Conservation (phyloP, 2,888 invertebrate species). For the Eupithecia exiguata region DNA sequence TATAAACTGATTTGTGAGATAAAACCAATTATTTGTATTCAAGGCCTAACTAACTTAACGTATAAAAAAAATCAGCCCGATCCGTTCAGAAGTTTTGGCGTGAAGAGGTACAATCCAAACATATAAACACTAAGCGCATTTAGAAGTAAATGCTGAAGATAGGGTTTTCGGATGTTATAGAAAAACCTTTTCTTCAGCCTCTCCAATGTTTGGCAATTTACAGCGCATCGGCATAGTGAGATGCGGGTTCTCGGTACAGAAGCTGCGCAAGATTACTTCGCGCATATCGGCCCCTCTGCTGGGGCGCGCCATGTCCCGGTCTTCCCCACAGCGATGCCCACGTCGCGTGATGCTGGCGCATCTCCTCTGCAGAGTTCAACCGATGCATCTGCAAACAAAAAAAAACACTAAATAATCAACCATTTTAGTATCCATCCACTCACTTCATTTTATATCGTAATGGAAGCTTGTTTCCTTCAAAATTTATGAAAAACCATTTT, state of each 20-base stretch:
- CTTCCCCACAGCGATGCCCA: conserved; percentile 92
- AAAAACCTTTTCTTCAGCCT: neutral
- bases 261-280: conserved; percentile 72
- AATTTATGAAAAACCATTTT: conserved; percentile 38
- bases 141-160: neutral
- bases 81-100: neutral
- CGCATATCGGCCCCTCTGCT: conserved; percentile 77
- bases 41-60: too few species aligned
- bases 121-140: neutral
- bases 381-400: conserved; percentile 79
- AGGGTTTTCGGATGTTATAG: neutral
- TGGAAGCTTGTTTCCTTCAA: conserved; percentile 13
- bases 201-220: conserved; percentile 18
- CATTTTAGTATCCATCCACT: neutral
- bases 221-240: conserved; percentile 48
- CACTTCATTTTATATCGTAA: neutral
- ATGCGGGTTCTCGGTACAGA: conserved; percentile 65
- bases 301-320: conserved; percentile 87
- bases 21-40: too few species aligned
- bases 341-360: conserved; percentile 88
- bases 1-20: neutral
- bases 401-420: neutral
- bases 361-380: conserved; percentile 86
- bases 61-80: neutral
- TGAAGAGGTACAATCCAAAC: neutral